Evolutionary conservation across 35 echinoderm and acorn worm genomes (phyloP), one percentile per base, ranked within the genome.

Genomic region (Lytechinus pictus): DNA sequence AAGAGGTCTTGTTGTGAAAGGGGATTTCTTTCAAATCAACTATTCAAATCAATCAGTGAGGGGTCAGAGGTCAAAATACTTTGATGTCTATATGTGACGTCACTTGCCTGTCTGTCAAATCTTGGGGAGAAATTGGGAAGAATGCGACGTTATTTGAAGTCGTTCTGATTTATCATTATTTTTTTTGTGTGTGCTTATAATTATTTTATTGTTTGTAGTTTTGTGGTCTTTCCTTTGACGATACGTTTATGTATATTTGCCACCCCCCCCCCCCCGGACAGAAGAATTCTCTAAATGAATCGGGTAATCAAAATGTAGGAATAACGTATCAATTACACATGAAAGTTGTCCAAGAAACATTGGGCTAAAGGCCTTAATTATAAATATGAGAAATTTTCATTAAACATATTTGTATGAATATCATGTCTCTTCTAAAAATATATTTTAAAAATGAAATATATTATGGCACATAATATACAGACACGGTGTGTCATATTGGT

Each of bases 21-120:
- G 53, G 91, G 91, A 93, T 93, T 57, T 93, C 91, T 93, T 93
- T 93, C 91, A 93, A 93, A 93, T 93, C 91, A 89, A 89, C 87
- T 93, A 93, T 93, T 93, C 54, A 54, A 29, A 93, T 93, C 91
- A 93, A 54, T 93, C 91, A 93, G n/a, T 52, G 54, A 27, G n/a
- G 21, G 91, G 91, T 93, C 91, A 93, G 16, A 53, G 91, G 54
- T 93, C 91, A 93, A 54, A 27, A 93, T 33, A 53, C 28, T 53
- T 53, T 93, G 91, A 93, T 93, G 91, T 93, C 91, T 52, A 10
- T 54, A 52, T 57, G 54, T 93, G 91, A 93, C 91, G 91, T 93
- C 91, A 93, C 54, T 27, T 93, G 54, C 54, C 53, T 93, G 54
- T 93, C 91, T 52, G 91, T 27, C 54, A 53, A 89, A 53, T 8